Evolutionary conservation across 2,888 invertebrate species (phyloP), one percentile per base, ranked within the genome.

Genomic region (Teinopalpus imperialis): DNA sequence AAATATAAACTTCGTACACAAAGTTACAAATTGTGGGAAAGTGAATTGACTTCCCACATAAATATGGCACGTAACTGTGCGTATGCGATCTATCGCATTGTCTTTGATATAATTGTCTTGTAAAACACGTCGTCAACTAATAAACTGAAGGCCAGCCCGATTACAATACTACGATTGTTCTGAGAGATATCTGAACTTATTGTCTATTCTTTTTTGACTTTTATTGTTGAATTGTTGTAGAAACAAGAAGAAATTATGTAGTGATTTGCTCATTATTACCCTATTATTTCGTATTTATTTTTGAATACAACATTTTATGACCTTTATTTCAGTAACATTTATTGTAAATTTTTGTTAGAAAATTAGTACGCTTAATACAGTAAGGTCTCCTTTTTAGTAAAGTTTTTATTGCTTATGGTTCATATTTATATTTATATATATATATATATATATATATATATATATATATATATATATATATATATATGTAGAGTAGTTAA

Each of bases 11-110:
- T 5, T 30, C 21, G 9, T 7, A n/a, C 24, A 18, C 12, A 8
- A 23, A 13, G 20, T 9, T 35, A 29, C 30, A 14, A 37, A 36
- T 36, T 36, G 30, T 43, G 43, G 30, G 43, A 32, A 26, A 32
- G 18, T 20, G n/a, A 20, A 35, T 9, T 8, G 3, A 10, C 7
- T 36, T 44, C 37, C 13, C 37, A 37, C 31, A 13, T 37, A 36
- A 44, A 37, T 20, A 37, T n/a, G 18, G 8, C 6, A 10, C 13
- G n/a, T 32, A 12, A 24, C 24, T n/a, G 8, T 18, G 7, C 7
- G 24, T 34, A 20, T 7, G 29, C 13, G 6, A 18, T 34, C 20
- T 9, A 14, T 12, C 29, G 30, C 8, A 44, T 32, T 44, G 31
- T 37, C 2, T 37, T 31, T n/a, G 12, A 16, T 43, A 12, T 27